These are phyloP conservation scores for Lymantria dispar DNA, from an alignment of 2,888 invertebrate genomes.

Conservation along the genomic window DNA sequence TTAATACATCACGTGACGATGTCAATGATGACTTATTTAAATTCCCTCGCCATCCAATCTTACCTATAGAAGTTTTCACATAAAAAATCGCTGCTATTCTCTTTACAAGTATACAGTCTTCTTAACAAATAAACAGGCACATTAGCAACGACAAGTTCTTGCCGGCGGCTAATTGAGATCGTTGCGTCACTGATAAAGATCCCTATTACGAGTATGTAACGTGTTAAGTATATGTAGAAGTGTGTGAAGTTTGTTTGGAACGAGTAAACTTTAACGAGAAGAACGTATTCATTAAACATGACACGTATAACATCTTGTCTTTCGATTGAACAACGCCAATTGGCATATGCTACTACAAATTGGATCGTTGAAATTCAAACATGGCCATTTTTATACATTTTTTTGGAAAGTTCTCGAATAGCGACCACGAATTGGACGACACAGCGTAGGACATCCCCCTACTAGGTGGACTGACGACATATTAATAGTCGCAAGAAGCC, in stretches of 20 bases:
- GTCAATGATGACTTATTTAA: too few species aligned
- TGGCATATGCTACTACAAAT: neutral
- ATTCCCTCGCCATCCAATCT: too few species aligned
- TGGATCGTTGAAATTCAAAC: too few species aligned
- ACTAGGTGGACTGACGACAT: too few species aligned
- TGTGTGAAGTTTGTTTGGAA: neutral
- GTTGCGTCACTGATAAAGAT: slow-evolving; percentile 30
- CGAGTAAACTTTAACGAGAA: neutral
- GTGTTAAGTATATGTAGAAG: slow-evolving; percentile 3
- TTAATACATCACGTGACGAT: too few species aligned
- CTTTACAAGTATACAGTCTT: slow-evolving; percentile 6
- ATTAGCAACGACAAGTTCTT: slow-evolving; percentile 33
- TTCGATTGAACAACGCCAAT: neutral
- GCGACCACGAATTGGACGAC: too few species aligned
- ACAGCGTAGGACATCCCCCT: too few species aligned
- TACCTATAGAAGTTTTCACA: too few species aligned
- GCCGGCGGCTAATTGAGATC: slow-evolving; percentile 35
- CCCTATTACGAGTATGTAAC: slow-evolving; percentile 10
- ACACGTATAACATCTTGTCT: neutral
- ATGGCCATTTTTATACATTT: too few species aligned
- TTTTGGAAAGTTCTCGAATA: too few species aligned
- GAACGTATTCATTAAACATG: neutral
- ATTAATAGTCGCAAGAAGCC: too few species aligned
- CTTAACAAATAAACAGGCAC: slow-evolving; percentile 22
- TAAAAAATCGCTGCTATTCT: neutral